Evolutionary conservation across 1,140 invertebrate species (phyloP).

Genomic region (Drosophila pachea): DNA sequence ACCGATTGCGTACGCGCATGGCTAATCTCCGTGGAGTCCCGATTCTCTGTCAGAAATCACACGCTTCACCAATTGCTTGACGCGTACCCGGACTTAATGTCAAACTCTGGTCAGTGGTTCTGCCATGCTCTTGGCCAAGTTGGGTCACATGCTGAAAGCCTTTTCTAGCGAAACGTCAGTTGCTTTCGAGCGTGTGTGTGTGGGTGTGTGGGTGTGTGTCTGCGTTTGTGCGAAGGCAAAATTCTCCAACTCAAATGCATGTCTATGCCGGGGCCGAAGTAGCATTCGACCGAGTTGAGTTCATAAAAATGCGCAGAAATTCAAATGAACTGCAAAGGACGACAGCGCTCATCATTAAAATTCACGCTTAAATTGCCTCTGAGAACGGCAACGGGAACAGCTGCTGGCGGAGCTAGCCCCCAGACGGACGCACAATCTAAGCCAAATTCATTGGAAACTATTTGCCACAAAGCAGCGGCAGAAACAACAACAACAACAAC

Average conservation of each 20-base stretch:
- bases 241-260: slow-evolving; percentile 36
- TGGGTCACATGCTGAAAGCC: slow-evolving; percentile 40
- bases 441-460: slow-evolving; percentile 77
- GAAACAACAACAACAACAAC: neutral
- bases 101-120: slow-evolving; percentile 17
- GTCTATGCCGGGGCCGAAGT: slow-evolving; percentile 38
- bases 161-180: slow-evolving; percentile 75
- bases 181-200: slow-evolving; percentile 22
- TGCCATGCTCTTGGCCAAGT: slow-evolving; percentile 4
- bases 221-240: slow-evolving; percentile 7
- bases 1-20: too few relatives aligned
- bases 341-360: slow-evolving; percentile 72
- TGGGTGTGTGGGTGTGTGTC: neutral
- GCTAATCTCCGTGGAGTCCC: too few relatives aligned
- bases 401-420: slow-evolving; percentile 11
- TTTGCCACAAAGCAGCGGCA: slow-evolving; percentile 52
- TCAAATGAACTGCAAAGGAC: slow-evolving; percentile 71
- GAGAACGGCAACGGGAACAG: slow-evolving; percentile 30
- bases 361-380: slow-evolving; percentile 73
- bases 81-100: slow-evolving; percentile 40
- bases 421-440: slow-evolving; percentile 50
- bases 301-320: slow-evolving; percentile 57
- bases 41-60: slow-evolving; percentile 56
- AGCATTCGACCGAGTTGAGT: slow-evolving; percentile 33
- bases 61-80: slow-evolving; percentile 40